A percentile compares a stretch with the other conserved stretches of the same genome.
phyloP scores from a whole-genome alignment of 2,797 vertebrate species.

The Megaceryle alcyon region DNA sequence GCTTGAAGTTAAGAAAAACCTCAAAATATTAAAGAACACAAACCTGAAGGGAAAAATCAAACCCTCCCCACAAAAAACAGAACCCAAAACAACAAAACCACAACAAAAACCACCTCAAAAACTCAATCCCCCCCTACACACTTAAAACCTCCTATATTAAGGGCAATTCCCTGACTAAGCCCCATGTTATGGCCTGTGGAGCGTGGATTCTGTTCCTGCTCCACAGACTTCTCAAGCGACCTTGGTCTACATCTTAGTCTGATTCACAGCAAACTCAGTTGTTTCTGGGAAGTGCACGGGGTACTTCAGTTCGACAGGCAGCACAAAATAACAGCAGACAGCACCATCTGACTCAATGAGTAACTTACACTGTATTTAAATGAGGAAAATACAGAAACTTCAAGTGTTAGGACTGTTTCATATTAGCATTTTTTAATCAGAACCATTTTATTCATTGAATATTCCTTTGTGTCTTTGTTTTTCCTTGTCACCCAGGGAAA shows the following conservation, averaged over 20 bases:
- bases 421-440: not conserved
- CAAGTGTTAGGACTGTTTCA: not conserved
- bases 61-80: not conserved
- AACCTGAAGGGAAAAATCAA: not conserved
- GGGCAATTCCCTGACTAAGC: not conserved
- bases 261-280: not conserved
- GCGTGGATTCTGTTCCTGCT: not conserved
- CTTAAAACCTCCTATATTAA: not conserved
- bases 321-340: not conserved
- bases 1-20: not conserved
- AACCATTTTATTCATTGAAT: not conserved
- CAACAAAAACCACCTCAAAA: no score
- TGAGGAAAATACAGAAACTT: not conserved
- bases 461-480: not conserved
- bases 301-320: not conserved
- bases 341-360: not conserved
- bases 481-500: not conserved
- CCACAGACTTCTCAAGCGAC: not conserved
- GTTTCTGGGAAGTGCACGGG: not conserved
- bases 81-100: not conserved
- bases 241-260: not conserved
- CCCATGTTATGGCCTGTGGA: accelerated
- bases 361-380: not conserved
- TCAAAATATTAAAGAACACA: not conserved
- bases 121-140: accelerated